These are phyloP conservation scores for Rotaria sp. DNA, from an alignment of 2,888 invertebrate species.

Conservation along the genomic window DNA sequence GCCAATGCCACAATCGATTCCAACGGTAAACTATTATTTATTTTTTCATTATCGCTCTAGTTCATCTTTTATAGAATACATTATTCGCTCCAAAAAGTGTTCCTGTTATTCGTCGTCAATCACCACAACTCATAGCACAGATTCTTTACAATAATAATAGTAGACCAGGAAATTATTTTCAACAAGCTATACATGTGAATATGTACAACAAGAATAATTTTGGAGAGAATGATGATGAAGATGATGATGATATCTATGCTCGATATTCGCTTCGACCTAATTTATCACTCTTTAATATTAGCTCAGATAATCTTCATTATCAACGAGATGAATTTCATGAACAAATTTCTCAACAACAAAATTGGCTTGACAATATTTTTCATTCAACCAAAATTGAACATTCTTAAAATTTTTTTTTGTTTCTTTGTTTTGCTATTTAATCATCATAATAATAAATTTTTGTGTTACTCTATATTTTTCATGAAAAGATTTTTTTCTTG, in stretches of 20 bases:
- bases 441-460: neutral
- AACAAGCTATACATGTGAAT: neutral
- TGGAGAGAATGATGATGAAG: neutral
- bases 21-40: neutral
- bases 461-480: no score
- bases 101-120: neutral
- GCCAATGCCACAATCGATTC: neutral
- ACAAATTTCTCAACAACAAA: neutral
- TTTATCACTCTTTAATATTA: neutral
- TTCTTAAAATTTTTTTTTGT: neutral
- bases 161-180: neutral
- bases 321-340: neutral
- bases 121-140: neutral
- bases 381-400: neutral
- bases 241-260: neutral
- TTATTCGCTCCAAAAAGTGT: neutral
- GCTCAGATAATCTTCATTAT: neutral
- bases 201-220: neutral
- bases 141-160: neutral
- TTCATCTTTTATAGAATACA: neutral
- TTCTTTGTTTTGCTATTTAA: neutral
- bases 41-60: neutral
- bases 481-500: no score
- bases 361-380: neutral
- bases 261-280: neutral